These are phyloP conservation scores for Dynastes tityus DNA, from an alignment of 2,888 invertebrate species.

Conservation along the genomic window DNA sequence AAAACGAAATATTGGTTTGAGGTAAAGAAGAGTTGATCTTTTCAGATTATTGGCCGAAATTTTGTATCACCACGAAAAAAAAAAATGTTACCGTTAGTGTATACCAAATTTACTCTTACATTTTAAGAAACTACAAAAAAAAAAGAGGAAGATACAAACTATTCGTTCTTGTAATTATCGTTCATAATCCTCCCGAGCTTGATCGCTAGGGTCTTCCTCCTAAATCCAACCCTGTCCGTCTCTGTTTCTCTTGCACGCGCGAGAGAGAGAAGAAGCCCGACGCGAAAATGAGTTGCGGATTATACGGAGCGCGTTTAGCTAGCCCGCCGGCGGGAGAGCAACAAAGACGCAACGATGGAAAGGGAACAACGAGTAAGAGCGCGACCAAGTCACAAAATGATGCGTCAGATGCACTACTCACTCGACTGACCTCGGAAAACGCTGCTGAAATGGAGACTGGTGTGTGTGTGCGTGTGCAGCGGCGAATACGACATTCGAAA, in stretches of 20 bases:
- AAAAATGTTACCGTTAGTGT: no score
- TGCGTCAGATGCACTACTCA: constrained; percentile 50
- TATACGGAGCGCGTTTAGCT: not conserved
- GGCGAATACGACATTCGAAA: constrained; percentile 12
- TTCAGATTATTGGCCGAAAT: no score
- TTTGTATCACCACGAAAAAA: no score
- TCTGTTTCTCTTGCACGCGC: not conserved
- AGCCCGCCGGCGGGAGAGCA: not conserved
- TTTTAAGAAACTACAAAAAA: no score
- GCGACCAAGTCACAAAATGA: constrained; percentile 38
- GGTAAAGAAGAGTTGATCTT: no score
- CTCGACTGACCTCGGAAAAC: constrained; percentile 51
- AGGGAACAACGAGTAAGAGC: constrained; percentile 17
- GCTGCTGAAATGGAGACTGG: constrained; percentile 40
- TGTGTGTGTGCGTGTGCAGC: constrained; percentile 24
- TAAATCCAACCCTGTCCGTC: not conserved
- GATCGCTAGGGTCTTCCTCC: not conserved
- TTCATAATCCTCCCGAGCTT: no score
- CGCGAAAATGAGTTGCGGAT: constrained; percentile 24
- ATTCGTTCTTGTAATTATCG: no score
- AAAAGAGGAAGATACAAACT: no score
- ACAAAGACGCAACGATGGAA: constrained; percentile 2
- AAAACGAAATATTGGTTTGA: no score
- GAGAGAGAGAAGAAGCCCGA: not conserved
- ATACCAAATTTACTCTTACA: no score